These are phyloP conservation scores for Aldabrachelys gigantea DNA, from an alignment of 2,113 vertebrate species.

Conservation along the genomic window DNA sequence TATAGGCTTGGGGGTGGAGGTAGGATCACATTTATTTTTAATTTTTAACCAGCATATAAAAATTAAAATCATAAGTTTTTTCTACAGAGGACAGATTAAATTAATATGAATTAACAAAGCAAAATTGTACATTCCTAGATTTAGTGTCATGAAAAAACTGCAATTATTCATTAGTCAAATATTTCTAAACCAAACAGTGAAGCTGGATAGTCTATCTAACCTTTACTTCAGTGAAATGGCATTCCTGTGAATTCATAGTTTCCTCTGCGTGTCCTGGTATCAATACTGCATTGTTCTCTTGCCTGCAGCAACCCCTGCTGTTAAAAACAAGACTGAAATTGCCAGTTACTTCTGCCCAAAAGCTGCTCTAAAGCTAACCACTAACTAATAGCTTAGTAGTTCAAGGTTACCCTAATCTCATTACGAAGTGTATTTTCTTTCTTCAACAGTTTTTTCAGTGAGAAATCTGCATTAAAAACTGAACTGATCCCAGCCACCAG, in stretches of 20 bases:
- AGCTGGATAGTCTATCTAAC: neutral
- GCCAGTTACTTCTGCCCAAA: neutral
- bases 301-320: slow-evolving; percentile 66
- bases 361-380: slow-evolving; percentile 49
- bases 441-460: slow-evolving; percentile 29
- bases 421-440: slow-evolving; percentile 63
- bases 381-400: slow-evolving; percentile 18
- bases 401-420: slow-evolving; percentile 58
- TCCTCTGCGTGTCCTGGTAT: neutral
- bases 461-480: slow-evolving; percentile 8
- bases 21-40: neutral
- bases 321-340: slow-evolving; percentile 62
- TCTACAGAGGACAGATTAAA: neutral
- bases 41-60: slow-evolving; percentile 7
- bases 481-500: neutral
- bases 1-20: neutral
- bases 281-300: slow-evolving; percentile 25
- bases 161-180: slow-evolving; percentile 7
- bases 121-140: neutral
- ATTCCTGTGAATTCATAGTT: slow-evolving; percentile 21
- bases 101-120: neutral
- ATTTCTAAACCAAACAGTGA: neutral
- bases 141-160: neutral
- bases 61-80: neutral
- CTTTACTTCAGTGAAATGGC: slow-evolving; percentile 1